phyloP scores from a whole-genome alignment of 2,888 invertebrate genomes.

The Trissolcus brochymenae region DNA sequence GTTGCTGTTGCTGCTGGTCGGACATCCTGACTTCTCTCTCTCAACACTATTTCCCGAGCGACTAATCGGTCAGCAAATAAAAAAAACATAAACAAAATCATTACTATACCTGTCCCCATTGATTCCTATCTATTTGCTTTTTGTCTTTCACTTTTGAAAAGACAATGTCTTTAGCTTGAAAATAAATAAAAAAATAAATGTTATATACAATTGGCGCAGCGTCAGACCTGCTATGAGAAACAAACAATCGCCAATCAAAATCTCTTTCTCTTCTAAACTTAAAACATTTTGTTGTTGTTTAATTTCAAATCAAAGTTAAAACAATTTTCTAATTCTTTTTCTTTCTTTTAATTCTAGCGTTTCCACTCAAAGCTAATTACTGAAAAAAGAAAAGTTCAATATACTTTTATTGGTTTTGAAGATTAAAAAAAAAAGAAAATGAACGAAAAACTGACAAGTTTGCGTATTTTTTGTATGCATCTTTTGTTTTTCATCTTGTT shows the following conservation, averaged over 20 bases:
- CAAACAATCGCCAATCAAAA: slow-evolving; percentile 69
- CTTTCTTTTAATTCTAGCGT: slow-evolving; percentile 27
- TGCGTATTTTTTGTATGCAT: slow-evolving; percentile 39
- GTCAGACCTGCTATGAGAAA: slow-evolving; percentile 76
- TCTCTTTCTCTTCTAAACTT: neutral
- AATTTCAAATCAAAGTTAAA: slow-evolving; percentile 8
- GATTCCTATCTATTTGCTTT: slow-evolving; percentile 3
- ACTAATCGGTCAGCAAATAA: slow-evolving; percentile 74
- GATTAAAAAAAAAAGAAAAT: slow-evolving; percentile 16
- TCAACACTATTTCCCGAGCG: slow-evolving; percentile 19
- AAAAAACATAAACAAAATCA: slow-evolving; percentile 77
- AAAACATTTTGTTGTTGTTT: slow-evolving; percentile 5
- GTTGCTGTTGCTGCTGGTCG: slow-evolving; percentile 64
- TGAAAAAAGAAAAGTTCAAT: neutral
- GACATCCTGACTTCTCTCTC: slow-evolving; percentile 65
- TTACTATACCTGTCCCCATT: slow-evolving; percentile 67
- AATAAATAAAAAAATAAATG: slow-evolving; percentile 75
- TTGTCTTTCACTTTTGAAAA: slow-evolving; percentile 49
- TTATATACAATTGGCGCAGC: slow-evolving; percentile 68
- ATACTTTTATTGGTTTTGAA: neutral
- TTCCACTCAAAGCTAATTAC: slow-evolving; percentile 48
- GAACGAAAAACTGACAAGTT: slow-evolving; percentile 18
- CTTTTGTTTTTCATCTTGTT: slow-evolving; percentile 27
- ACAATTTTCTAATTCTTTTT: slow-evolving; percentile 4
- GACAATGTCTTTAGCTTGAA: slow-evolving; percentile 56